Evolutionary conservation across 2,113 vertebrate genomes (phyloP), one percentile per base, ranked within the genome.

Genomic region (Lepus americanus): DNA sequence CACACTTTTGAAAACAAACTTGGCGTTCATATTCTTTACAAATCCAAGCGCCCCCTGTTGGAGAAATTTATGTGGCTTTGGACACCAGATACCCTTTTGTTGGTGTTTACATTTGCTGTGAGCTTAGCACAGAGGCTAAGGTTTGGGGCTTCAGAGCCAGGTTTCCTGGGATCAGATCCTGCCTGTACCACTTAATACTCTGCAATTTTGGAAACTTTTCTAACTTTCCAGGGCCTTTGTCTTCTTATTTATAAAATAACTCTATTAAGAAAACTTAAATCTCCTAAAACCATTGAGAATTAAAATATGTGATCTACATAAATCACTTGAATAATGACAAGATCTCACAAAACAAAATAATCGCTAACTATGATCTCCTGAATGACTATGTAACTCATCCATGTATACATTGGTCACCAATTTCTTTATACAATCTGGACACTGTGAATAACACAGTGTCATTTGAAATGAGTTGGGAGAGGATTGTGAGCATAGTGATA

Each of bases 11-110:
- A 53, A 72, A 93, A 55, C 16, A 25, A 55, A 83, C 8, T 81
- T 77, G 31, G 27, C 36, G 49, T 89, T 79, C 76, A 59, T 83
- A 79, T 86, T 86, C 12, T 77, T 92, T 53, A 74, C 94, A 92
- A 39, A 79, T 61, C 72, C 36, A 87, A 78, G 29, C 44, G 4
- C 1, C 49, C 53, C 33, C 3, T 16, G 5, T 63, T 83, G 70
- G 66, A 92, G 36, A 84, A 0, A 29, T 77, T 69, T 53, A 7
- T 80, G 8, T 25, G 92, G 64, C 79, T 67, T 70, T 85, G 25
- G 49, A 51, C 23, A 59, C 25, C 6, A n/a, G 20, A 20, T 63
- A 33, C 14, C 20, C 39, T 84, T 25, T 20, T 16, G 14, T 83
- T 76, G 83, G 19, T 84, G 31, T 6, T 90, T 85, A 9, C 9